Base-by-base conservation (phyloP, 2,113 vertebrate species). In the Dendrocopos noguchii region DNA sequence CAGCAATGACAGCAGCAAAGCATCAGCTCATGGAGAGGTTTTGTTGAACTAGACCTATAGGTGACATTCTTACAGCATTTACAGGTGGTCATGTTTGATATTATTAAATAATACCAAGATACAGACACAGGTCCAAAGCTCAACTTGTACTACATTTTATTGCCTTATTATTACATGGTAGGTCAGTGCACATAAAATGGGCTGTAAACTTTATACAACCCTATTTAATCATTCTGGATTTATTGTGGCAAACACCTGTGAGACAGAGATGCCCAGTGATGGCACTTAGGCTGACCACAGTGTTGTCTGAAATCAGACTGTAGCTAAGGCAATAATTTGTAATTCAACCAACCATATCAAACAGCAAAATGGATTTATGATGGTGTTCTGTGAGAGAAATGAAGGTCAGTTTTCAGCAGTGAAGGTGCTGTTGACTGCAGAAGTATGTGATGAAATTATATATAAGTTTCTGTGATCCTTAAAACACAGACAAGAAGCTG, bases 321-420 rank as follows among this genome's bases (percentile, higher is more conserved):
- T 90, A 90, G 85, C 72, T 68, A 87, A 90, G 77, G 93, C 84
- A 95, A 94, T 95, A 93, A 94, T 95, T 91, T 94, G 92, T 94
- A 95, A 97, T 95, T 96, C 91, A 96, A 64, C 80, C 95, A 96
- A 93, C 91, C 97, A 95, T 95, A 91, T 86, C 91, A 90, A 94
- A 84, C 55, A 89, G 68, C 84, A 81, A 96, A 96, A 96, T 96
- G 91, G 95, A 96, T 97, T 96, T 97, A 97, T 70, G 83, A 88
- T 64, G 33, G 53, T 90, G 63, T 81, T 96, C 73, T 9, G 12
- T 39, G 88, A 88, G 90, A 92, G 73, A 92, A 94, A 93, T 95
- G 91, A 97, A 97, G 96, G 96, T 96, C 96, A 95, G 89, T 88
- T 95, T 93, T 94, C 81, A 94, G 84, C 36, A 92, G 47, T 42